Percentiles rank a stretch among this genome's conserved stretches.
Conservation (phyloP, 2,797 vertebrate species). For the Chloroceryle amazona region DNA sequence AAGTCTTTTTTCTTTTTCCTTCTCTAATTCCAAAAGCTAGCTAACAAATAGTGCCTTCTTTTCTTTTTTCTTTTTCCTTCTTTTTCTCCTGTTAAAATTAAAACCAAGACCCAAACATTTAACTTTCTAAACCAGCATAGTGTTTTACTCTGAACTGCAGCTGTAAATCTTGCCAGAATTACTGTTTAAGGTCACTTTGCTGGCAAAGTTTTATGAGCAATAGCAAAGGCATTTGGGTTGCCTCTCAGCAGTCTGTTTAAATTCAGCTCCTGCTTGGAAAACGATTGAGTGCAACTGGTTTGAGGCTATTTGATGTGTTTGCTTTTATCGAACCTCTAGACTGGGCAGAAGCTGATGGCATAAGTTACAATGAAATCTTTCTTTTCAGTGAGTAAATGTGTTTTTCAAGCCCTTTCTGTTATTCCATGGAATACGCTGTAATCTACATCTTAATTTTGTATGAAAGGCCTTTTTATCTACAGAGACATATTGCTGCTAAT, state of each 20-base stretch:
- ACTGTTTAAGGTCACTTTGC: constrained; percentile 32
- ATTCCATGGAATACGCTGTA: neutral
- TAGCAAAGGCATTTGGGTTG: neutral
- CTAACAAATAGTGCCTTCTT: neutral
- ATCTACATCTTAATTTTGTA: constrained; percentile 56
- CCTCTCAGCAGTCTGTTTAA: constrained; percentile 20
- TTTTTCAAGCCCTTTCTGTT: constrained; percentile 45
- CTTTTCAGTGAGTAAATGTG: constrained; percentile 49
- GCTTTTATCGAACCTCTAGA: constrained; percentile 17
- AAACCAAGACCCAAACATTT: neutral
- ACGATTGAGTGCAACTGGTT: constrained; percentile 9
- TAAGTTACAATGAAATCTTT: constrained; percentile 46
- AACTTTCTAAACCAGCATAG: neutral
- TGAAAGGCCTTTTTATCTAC: constrained; percentile 59
- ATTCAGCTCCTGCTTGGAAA: constrained; percentile 32
- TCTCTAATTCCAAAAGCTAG: neutral
- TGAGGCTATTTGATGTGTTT: constrained; percentile 38
- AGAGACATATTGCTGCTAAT: neutral
- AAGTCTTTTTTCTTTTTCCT: neutral
- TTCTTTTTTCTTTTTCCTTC: neutral
- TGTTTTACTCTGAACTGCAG: constrained; percentile 4
- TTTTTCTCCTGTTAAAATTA: neutral
- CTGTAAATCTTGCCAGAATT: constrained; percentile 33
- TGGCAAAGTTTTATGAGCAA: constrained; percentile 34
- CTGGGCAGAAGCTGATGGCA: neutral